These are phyloP conservation scores for Dascillus cervinus DNA, from an alignment of 2,888 invertebrate species.

Conservation along the genomic window DNA sequence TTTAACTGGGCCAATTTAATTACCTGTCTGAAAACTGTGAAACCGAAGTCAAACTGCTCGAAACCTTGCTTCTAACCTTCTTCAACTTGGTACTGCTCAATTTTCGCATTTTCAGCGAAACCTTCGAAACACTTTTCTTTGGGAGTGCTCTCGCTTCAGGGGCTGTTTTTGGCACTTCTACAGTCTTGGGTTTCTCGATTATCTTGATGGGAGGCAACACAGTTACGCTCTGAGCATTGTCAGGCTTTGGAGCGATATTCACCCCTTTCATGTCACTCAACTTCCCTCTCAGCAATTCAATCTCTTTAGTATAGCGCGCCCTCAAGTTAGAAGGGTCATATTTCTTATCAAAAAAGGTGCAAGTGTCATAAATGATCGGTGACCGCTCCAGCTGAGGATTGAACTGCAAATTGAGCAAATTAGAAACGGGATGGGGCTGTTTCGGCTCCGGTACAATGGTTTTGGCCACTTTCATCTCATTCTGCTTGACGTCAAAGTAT, in stretches of 20 bases:
- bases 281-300: slow-evolving; percentile 33
- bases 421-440: neutral
- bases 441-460: neutral
- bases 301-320: slow-evolving; percentile 32
- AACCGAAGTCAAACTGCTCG: slow-evolving; percentile 11
- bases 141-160: slow-evolving; percentile 2
- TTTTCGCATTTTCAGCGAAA: slow-evolving; percentile 22
- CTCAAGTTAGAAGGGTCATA: slow-evolving; percentile 27
- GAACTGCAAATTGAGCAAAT: slow-evolving; percentile 5
- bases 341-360: slow-evolving; percentile 35
- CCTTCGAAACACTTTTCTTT: slow-evolving; percentile 11
- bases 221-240: neutral
- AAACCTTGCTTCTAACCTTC: slow-evolving; percentile 15
- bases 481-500: neutral
- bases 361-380: slow-evolving; percentile 27
- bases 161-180: neutral
- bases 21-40: slow-evolving; percentile 20
- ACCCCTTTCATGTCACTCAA: slow-evolving; percentile 29
- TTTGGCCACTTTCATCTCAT: neutral
- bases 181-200: neutral
- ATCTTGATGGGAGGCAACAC: no score
- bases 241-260: slow-evolving; percentile 7
- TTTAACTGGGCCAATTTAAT: no score
- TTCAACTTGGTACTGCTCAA: slow-evolving; percentile 15
- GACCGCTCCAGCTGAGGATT: slow-evolving; percentile 1